Percentiles rank a stretch among this genome's conserved stretches.
Conservation (phyloP, 2,888 invertebrate genomes). For the Rhodophaea formosa region DNA sequence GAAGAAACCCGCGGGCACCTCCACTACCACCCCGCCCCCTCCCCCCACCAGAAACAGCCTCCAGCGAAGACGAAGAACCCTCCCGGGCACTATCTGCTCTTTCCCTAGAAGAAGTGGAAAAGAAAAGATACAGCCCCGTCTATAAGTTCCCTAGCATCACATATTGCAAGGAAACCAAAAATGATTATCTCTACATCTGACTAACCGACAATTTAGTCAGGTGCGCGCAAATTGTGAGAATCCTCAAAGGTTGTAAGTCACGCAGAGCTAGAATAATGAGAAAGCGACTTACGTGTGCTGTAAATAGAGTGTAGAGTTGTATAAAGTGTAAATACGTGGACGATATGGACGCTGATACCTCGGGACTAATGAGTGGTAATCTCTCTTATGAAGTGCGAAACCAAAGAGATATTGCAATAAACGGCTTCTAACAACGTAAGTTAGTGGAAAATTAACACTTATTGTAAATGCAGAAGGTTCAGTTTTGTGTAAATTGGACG, state of each 20-base stretch:
- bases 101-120: slow-evolving; percentile 66
- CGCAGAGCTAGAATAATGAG: slow-evolving; percentile 43
- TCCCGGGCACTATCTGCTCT: slow-evolving; percentile 68
- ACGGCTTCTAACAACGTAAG: slow-evolving; percentile 36
- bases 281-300: slow-evolving; percentile 58
- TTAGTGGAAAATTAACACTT: slow-evolving; percentile 27
- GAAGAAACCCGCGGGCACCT: slow-evolving; percentile 90
- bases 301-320: slow-evolving; percentile 51
- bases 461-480: slow-evolving; percentile 28
- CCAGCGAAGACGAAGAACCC: slow-evolving; percentile 56
- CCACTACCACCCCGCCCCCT: slow-evolving; percentile 85
- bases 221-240: slow-evolving; percentile 37
- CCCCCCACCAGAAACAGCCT: slow-evolving; percentile 52
- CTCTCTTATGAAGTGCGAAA: slow-evolving; percentile 52
- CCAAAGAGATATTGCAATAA: slow-evolving; percentile 66
- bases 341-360: slow-evolving; percentile 36
- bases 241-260: slow-evolving; percentile 34
- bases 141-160: slow-evolving; percentile 76
- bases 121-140: slow-evolving; percentile 70
- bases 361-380: slow-evolving; percentile 38
- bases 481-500: slow-evolving; percentile 20
- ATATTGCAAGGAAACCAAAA: slow-evolving; percentile 71
- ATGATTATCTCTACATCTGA: slow-evolving; percentile 76
- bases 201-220: slow-evolving; percentile 46
- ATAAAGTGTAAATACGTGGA: slow-evolving; percentile 57